A percentile compares a stretch with the other conserved stretches of the same genome.
These are phyloP conservation scores for Neoitamus cyanurus DNA, from an alignment of 2,888 invertebrate genomes.

Conservation along the genomic window DNA sequence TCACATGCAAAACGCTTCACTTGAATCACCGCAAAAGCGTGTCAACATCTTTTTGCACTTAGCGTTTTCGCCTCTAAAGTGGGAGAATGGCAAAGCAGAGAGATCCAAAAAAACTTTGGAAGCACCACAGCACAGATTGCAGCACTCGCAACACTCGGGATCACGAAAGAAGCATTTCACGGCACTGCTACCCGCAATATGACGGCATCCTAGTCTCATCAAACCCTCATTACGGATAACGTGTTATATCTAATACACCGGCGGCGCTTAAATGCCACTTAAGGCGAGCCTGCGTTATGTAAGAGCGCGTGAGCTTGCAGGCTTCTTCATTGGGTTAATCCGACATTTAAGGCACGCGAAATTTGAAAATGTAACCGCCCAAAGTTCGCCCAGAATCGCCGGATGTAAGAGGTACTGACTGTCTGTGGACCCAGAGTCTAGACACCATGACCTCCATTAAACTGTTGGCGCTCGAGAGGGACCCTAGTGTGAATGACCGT, in stretches of 20 bases:
- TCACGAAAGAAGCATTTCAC: constrained; percentile 11
- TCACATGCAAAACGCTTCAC: constrained; percentile 35
- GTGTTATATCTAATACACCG: background rate
- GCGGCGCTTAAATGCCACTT: background rate
- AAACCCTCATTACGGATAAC: background rate
- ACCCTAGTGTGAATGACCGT: constrained; percentile 25
- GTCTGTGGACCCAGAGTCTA: background rate
- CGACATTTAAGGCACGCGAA: background rate
- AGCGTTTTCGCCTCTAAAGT: constrained; percentile 11
- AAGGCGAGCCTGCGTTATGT: background rate
- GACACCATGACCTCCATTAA: constrained; percentile 32
- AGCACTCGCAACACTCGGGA: background rate
- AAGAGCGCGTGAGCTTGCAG: background rate
- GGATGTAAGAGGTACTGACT: background rate
- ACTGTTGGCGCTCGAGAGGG: background rate
- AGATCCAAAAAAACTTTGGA: background rate
- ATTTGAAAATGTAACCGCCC: background rate
- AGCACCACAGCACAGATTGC: background rate
- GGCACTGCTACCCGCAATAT: background rate
- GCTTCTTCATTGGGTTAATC: background rate
- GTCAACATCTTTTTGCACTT: constrained; percentile 45
- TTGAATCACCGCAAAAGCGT: constrained; percentile 37
- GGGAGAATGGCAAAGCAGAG: background rate
- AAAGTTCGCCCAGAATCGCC: background rate
- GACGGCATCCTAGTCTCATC: constrained; percentile 9